Evolutionary conservation across 2,888 invertebrate species (phyloP).

Genomic region (Anagyrus pseudococci): DNA sequence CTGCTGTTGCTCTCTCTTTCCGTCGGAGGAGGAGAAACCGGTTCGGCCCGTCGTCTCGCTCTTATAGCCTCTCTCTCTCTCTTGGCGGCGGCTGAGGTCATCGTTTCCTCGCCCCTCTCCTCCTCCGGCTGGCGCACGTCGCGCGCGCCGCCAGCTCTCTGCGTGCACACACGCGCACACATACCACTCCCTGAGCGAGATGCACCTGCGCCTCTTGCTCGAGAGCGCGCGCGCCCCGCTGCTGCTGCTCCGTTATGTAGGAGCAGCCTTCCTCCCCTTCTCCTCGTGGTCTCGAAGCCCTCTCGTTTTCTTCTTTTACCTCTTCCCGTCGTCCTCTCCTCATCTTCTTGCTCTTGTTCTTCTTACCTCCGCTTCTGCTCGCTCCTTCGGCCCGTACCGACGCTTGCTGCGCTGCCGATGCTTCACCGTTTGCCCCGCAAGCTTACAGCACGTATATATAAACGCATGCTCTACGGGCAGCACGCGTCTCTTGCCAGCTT

Average conservation of each 20-base stretch:
- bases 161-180: conserved; percentile 15
- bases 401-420: too few species aligned
- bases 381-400: too few species aligned
- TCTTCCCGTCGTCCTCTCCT: conserved; percentile 2
- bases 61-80: not conserved
- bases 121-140: conserved; percentile 52
- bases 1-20: not conserved
- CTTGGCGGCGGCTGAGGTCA: conserved; percentile 23
- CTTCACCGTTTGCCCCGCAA: too few species aligned
- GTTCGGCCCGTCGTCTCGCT: not conserved
- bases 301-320: conserved; percentile 10
- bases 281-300: too few species aligned
- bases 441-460: too few species aligned
- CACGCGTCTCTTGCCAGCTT: too few species aligned
- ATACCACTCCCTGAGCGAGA: conserved; percentile 15
- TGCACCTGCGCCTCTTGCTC: conserved; percentile 2
- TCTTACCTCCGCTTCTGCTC: too few species aligned
- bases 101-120: conserved; percentile 25
- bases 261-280: not conserved
- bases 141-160: too few species aligned
- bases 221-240: not conserved
- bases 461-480: too few species aligned
- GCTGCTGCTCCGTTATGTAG: not conserved
- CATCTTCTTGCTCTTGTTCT: too few species aligned
- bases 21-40: conserved; percentile 7